Conservation (phyloP, 2,113 vertebrate species). For the Paraplagusia blochii region DNA sequence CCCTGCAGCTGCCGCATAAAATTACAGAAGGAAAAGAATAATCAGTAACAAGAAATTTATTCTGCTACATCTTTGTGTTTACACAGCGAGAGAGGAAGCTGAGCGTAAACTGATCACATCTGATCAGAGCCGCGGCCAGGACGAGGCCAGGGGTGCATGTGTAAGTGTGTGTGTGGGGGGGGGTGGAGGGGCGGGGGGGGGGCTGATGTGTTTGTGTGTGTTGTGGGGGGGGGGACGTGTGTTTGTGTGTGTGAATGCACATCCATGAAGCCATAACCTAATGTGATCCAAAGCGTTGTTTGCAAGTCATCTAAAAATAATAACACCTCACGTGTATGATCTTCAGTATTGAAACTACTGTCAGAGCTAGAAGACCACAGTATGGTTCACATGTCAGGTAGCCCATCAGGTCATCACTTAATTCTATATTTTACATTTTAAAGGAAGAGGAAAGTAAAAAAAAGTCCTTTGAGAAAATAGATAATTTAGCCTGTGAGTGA, state of each 20-base stretch:
- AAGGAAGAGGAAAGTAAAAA: too few relatives aligned
- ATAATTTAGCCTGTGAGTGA: too few relatives aligned
- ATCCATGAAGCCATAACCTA: constrained; percentile 53
- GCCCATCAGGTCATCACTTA: too few relatives aligned
- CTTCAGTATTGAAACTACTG: constrained; percentile 24
- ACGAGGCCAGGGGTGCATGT: constrained; percentile 43
- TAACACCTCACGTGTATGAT: constrained; percentile 37
- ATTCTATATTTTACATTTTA: not conserved
- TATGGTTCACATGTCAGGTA: too few relatives aligned
- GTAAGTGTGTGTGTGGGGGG: constrained; percentile 14
- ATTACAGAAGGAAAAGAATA: constrained; percentile 32
- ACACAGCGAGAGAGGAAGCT: constrained; percentile 54
- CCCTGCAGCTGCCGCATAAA: constrained; percentile 53
- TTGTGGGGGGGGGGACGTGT: too few relatives aligned
- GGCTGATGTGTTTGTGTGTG: too few relatives aligned
- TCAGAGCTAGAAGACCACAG: not conserved
- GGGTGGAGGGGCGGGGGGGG: too few relatives aligned
- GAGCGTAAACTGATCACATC: constrained; percentile 66
- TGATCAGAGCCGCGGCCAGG: constrained; percentile 59
- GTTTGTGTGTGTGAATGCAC: constrained; percentile 9
- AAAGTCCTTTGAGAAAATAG: too few relatives aligned
- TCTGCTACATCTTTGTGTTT: constrained; percentile 59
- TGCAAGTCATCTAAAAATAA: constrained; percentile 54
- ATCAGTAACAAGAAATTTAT: constrained; percentile 40
- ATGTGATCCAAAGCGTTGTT: constrained; percentile 53